phyloP scores from a whole-genome alignment of 2,888 invertebrate species.

The Microctonus hyperodae region DNA sequence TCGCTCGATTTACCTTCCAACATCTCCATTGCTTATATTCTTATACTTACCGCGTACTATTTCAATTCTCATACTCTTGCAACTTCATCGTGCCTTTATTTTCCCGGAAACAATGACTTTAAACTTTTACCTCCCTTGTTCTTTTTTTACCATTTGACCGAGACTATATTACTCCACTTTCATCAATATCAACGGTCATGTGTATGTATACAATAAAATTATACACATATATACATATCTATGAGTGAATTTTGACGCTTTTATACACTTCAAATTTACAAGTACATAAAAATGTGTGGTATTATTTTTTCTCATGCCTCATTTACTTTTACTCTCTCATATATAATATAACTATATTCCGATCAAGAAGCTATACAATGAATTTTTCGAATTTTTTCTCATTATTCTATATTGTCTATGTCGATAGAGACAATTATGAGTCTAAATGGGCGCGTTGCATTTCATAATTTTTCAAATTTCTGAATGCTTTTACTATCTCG shows the following conservation, averaged over 20 bases:
- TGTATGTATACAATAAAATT: not conserved
- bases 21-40: constrained; percentile 18
- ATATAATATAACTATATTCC: too few species aligned
- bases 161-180: constrained; percentile 20
- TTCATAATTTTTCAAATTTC: too few species aligned
- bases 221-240: not conserved
- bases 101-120: constrained; percentile 17
- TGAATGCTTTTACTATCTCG: too few species aligned
- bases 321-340: not conserved
- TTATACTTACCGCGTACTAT: not conserved
- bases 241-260: not conserved
- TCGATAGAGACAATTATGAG: too few species aligned
- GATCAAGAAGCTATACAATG: too few species aligned
- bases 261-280: not conserved
- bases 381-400: too few species aligned
- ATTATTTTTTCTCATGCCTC: not conserved
- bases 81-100: not conserved
- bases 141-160: not conserved
- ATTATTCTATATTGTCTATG: too few species aligned
- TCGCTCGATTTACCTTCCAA: constrained; percentile 24
- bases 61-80: not conserved
- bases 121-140: not conserved
- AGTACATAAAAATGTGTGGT: not conserved
- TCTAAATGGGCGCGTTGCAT: too few species aligned
- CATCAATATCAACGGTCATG: not conserved